Evolutionary conservation across 2,888 invertebrate species (phyloP).

Genomic region (Cryptophagus acutangulus): DNA sequence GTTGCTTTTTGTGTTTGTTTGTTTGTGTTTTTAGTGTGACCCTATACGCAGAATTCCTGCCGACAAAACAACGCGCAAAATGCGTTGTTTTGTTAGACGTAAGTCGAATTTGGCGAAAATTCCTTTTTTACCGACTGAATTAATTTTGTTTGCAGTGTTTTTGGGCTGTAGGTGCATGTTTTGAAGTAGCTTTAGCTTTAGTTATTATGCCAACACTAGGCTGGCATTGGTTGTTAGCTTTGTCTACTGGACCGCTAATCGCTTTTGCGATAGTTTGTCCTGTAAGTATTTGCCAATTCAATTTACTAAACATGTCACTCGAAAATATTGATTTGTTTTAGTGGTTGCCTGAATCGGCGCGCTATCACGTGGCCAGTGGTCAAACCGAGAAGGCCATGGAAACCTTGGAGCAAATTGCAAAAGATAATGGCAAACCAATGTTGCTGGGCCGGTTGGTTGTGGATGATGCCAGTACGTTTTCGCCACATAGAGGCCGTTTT

Average conservation of each 20-base stretch:
- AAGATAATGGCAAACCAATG: conserved; percentile 86
- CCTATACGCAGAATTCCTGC: conserved; percentile 92
- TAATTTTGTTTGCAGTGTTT: conserved; percentile 63
- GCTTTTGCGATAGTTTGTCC: conserved; percentile 77
- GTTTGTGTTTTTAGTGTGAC: conserved; percentile 67
- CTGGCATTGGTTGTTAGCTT: conserved; percentile 85
- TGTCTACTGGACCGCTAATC: conserved; percentile 85
- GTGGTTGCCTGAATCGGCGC: conserved; percentile 93
- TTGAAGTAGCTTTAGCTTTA: conserved; percentile 86
- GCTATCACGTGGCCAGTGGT: conserved; percentile 83
- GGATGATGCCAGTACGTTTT: conserved; percentile 60
- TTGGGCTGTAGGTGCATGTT: conserved; percentile 93
- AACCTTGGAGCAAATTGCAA: conserved; percentile 80
- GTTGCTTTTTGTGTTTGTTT: conserved; percentile 15
- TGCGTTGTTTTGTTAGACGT: conserved; percentile 94
- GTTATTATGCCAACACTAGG: conserved; percentile 88
- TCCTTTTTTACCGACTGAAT: conserved; percentile 10
- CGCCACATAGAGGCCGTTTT: conserved; percentile 62
- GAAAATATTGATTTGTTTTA: conserved; percentile 44
- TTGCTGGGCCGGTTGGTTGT: conserved; percentile 77
- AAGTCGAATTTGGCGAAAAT: conserved; percentile 47
- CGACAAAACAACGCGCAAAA: conserved; percentile 87
- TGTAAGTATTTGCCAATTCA: conserved; percentile 53
- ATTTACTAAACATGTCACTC: conserved; percentile 1
- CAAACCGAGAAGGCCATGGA: conserved; percentile 79